These are phyloP conservation scores for Tillus elongatus DNA, from an alignment of 2,888 invertebrate genomes.

Conservation along the genomic window DNA sequence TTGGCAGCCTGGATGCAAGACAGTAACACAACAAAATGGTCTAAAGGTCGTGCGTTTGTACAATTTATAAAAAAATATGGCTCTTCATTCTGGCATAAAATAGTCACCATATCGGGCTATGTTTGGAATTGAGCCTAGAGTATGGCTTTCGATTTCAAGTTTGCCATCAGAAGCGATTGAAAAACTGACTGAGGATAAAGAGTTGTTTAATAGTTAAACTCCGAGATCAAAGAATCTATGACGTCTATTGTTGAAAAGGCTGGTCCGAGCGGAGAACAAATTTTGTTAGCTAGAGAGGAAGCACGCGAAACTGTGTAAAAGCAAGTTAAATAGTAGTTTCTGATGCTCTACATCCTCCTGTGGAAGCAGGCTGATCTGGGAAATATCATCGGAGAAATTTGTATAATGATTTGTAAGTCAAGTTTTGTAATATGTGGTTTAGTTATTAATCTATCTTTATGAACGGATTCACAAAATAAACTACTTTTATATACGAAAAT, in stretches of 20 bases:
- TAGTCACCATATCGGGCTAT: slow-evolving; percentile 1
- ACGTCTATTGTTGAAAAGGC: no score
- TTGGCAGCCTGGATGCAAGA: slow-evolving; percentile 31
- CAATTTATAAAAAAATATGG: slow-evolving; percentile 37
- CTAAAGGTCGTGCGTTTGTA: slow-evolving; percentile 34
- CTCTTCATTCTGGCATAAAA: slow-evolving; percentile 32
- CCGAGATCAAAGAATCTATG: neutral
- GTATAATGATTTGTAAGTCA: no score
- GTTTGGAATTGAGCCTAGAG: slow-evolving; percentile 2
- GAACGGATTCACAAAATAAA: no score
- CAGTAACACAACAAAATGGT: slow-evolving; percentile 33
- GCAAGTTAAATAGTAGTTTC: no score
- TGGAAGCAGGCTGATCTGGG: slow-evolving; percentile 18
- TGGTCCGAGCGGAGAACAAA: no score
- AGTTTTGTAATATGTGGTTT: no score
- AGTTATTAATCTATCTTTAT: no score
- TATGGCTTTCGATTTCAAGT: neutral
- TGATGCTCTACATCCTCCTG: slow-evolving; percentile 16
- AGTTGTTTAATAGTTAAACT: neutral
- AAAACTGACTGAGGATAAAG: no score
- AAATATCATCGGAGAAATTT: slow-evolving; percentile 23
- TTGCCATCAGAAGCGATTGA: no score
- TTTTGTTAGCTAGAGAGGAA: no score
- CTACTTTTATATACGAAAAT: no score
- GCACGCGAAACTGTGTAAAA: no score